A percentile compares a stretch with the other conserved stretches of the same genome.
Conservation (phyloP, 2,888 invertebrate species). For the Amphipoea lucens region DNA sequence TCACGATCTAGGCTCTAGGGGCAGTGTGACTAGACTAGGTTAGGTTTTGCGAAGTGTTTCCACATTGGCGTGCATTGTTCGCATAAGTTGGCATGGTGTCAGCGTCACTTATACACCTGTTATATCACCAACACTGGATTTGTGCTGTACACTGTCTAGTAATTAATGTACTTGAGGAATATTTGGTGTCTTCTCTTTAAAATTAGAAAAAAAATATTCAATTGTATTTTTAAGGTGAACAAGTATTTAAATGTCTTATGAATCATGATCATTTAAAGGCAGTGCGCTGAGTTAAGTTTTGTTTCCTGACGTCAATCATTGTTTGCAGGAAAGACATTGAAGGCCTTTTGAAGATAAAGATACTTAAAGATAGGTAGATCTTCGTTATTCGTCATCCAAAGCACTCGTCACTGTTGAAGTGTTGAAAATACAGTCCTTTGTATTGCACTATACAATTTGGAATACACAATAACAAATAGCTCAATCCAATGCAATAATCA, state of each 20-base stretch:
- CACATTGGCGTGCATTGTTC: background rate
- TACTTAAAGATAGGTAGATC: background rate
- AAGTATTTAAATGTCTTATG: too few relatives aligned
- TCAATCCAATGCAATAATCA: background rate
- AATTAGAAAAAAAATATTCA: background rate
- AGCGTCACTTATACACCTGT: slow-evolving; percentile 71
- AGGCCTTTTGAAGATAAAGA: background rate
- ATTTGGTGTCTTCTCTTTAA: background rate
- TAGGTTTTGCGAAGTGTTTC: background rate
- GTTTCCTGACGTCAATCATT: background rate
- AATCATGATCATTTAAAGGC: too few relatives aligned
- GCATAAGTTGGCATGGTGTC: slow-evolving; percentile 76
- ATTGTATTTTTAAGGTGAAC: background rate
- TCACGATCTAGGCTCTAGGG: background rate
- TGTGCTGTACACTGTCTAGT: background rate
- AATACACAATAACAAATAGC: background rate
- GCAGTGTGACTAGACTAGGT: background rate
- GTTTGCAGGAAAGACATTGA: background rate
- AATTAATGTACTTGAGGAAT: slow-evolving; percentile 7
- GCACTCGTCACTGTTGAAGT: background rate
- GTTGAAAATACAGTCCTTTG: background rate
- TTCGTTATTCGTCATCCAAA: background rate
- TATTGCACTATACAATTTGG: background rate
- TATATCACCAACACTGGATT: slow-evolving; percentile 40
- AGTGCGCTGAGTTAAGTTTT: background rate